Conservation (phyloP, 1,140 invertebrate genomes). For the Ceratosolen solmsi region DNA sequence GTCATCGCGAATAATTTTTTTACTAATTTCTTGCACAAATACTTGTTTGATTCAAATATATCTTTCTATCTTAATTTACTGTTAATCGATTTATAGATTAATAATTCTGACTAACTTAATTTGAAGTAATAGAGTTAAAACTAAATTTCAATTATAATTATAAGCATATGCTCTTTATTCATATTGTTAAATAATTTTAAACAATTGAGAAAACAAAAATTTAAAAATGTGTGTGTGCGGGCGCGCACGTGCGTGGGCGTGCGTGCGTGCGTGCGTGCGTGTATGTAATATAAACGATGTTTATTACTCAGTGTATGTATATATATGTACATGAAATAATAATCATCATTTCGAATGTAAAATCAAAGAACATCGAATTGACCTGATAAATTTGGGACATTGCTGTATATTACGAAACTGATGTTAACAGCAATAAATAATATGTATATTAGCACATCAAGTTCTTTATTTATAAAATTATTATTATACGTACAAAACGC, state of each 20-base stretch:
- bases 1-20: background rate
- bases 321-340: conserved; percentile 31
- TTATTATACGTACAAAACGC: conserved; percentile 63
- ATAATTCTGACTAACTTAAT: conserved; percentile 13
- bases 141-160: conserved; percentile 13
- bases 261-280: too few species aligned
- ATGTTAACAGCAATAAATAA: conserved; percentile 72
- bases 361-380: conserved; percentile 35
- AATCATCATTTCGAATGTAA: conserved; percentile 42
- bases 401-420: conserved; percentile 71
- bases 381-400: conserved; percentile 56
- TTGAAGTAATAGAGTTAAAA: conserved; percentile 1
- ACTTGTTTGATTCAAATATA: conserved; percentile 7
- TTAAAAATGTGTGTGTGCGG: conserved; percentile 22
- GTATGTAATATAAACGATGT: too few species aligned
- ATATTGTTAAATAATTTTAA: conserved; percentile 15
- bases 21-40: conserved; percentile 16
- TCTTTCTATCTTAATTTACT: conserved; percentile 29
- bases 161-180: conserved; percentile 24
- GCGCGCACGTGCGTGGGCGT: too few species aligned
- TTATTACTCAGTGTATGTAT: too few species aligned
- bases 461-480: conserved; percentile 62
- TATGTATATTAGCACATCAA: conserved; percentile 71
- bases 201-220: conserved; percentile 14
- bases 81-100: conserved; percentile 3